Percentiles rank a stretch among this genome's conserved stretches.
Evolutionary conservation across 53 echinoderm and acorn worm species (phyloP).

Genomic region (Apostichopus leukothele): DNA sequence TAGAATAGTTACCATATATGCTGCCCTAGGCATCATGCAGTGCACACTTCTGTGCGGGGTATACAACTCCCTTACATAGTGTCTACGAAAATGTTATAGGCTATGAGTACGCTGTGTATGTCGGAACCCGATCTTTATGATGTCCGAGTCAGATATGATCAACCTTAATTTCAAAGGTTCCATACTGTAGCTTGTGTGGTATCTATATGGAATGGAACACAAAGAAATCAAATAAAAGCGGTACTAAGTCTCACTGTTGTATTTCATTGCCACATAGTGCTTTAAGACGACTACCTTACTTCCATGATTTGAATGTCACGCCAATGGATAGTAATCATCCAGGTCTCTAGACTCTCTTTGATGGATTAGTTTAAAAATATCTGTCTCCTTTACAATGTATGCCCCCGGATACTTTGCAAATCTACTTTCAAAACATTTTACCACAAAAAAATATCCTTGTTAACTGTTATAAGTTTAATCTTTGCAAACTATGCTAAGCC

Average conservation of each 20-base stretch:
- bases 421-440: constrained; percentile 22
- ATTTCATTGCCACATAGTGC: background rate
- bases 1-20: too few relatives aligned
- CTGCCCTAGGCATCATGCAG: too few relatives aligned
- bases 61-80: too few relatives aligned
- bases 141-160: background rate
- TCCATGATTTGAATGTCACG: constrained; percentile 13
- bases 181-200: background rate
- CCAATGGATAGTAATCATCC: constrained; percentile 12
- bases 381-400: background rate
- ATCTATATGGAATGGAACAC: background rate
- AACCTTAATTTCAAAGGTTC: constrained; percentile 18
- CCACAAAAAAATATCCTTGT: constrained; percentile 1
- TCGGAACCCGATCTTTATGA: background rate
- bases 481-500: constrained; percentile 36
- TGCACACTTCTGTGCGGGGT: too few relatives aligned
- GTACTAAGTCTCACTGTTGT: background rate
- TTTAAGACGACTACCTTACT: constrained; percentile 12
- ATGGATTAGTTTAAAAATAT: background rate
- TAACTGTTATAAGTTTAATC: constrained; percentile 10
- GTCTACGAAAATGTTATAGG: too few relatives aligned
- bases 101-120: too few relatives aligned
- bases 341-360: background rate
- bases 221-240: background rate
- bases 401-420: background rate